Percentiles rank a stretch among this genome's conserved stretches.
Conservation (phyloP, 2,797 vertebrate genomes). For the Ara ararauna region DNA sequence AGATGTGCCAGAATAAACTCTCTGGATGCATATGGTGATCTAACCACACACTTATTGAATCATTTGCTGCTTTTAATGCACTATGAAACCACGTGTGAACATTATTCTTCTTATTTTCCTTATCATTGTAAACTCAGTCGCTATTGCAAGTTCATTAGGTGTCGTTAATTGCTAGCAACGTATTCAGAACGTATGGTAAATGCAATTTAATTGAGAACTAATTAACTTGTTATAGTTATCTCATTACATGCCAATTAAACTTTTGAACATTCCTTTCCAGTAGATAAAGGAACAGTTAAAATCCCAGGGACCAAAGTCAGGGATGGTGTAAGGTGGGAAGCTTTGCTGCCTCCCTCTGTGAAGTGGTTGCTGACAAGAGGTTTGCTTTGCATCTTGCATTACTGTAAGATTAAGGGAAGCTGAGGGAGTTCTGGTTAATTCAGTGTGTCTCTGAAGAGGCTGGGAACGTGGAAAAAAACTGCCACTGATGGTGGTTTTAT, state of each 20-base stretch:
- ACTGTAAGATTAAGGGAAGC: conserved; percentile 35
- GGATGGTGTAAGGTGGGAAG: not conserved
- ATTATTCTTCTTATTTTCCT: conserved; percentile 13
- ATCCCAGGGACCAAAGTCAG: conserved; percentile 13
- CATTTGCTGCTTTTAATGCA: not conserved
- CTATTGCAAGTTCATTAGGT: conserved; percentile 72
- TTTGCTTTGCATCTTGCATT: not conserved
- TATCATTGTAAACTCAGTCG: conserved; percentile 47
- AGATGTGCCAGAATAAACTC: conserved; percentile 22
- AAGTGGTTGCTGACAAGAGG: not conserved
- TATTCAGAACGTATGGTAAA: conserved; percentile 75
- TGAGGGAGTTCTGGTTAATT: conserved; percentile 40
- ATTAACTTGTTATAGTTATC: conserved; percentile 81
- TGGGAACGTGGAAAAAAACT: not conserved
- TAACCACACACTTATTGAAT: conserved; percentile 19
- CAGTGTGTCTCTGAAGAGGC: conserved; percentile 2
- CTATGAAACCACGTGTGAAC: not conserved
- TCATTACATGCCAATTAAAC: conserved; percentile 79
- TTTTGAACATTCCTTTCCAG: conserved; percentile 76
- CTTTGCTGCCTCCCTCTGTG: not conserved
- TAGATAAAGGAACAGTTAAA: conserved; percentile 70
- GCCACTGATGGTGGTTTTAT: not conserved
- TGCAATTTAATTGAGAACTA: conserved; percentile 79
- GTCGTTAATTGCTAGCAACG: conserved; percentile 75
- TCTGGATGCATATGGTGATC: not conserved